phyloP scores from a whole-genome alignment of 2,113 vertebrate genomes.

The Rousettus leschenaultii region DNA sequence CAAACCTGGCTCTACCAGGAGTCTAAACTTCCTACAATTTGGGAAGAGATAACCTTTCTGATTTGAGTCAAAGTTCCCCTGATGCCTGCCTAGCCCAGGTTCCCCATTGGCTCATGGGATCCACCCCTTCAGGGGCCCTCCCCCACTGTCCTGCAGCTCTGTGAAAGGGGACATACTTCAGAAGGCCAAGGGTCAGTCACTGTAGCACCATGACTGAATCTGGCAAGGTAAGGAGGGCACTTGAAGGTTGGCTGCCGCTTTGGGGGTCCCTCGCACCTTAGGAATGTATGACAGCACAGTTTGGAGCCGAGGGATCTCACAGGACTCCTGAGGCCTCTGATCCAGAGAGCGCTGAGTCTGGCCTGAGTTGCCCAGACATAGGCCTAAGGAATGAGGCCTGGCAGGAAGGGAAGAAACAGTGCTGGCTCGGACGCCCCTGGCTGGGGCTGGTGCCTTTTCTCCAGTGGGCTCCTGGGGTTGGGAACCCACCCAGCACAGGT shows the following conservation, averaged over 20 bases:
- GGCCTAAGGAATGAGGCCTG: neutral
- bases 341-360: neutral
- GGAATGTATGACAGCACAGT: neutral
- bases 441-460: neutral
- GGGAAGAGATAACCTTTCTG: neutral
- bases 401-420: neutral
- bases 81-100: neutral
- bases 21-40: neutral
- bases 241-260: neutral
- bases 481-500: neutral
- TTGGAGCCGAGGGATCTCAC: neutral
- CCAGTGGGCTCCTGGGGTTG: neutral
- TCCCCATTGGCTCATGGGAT: constrained; percentile 52
- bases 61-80: constrained; percentile 32
- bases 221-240: constrained; percentile 54
- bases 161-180: neutral
- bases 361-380: neutral
- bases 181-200: neutral
- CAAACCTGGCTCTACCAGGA: neutral
- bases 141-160: neutral
- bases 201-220: constrained; percentile 46
- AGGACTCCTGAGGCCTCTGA: neutral
- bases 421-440: neutral
- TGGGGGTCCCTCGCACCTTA: neutral
- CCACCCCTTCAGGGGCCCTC: constrained; percentile 29